Evolutionary conservation across 2,888 invertebrate genomes (phyloP).

Genomic region (Scaptomyza cyrtandrae): DNA sequence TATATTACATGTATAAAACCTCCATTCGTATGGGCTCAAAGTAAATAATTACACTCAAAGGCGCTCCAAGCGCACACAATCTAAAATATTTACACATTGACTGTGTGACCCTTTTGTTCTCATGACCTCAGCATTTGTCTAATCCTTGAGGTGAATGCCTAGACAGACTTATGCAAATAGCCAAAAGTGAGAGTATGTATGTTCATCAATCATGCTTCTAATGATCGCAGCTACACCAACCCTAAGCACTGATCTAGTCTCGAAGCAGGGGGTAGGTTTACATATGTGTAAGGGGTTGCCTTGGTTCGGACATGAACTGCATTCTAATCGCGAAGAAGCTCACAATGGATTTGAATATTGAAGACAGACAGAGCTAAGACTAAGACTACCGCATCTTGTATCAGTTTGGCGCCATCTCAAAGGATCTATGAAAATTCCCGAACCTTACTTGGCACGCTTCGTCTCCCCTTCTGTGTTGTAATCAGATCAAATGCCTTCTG

Average conservation of each 20-base stretch:
- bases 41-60: slow-evolving; percentile 22
- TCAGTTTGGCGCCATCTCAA: slow-evolving; percentile 48
- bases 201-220: slow-evolving; percentile 71
- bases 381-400: background rate
- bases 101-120: slow-evolving; percentile 52
- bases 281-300: slow-evolving; percentile 35
- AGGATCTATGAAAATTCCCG: background rate
- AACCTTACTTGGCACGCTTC: slow-evolving; percentile 9
- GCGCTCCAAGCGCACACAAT: slow-evolving; percentile 28
- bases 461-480: slow-evolving; percentile 14
- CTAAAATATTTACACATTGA: slow-evolving; percentile 32
- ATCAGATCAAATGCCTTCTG: slow-evolving; percentile 42
- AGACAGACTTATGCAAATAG: slow-evolving; percentile 67
- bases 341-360: slow-evolving; percentile 27
- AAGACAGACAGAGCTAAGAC: background rate
- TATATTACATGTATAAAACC: background rate
- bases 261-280: slow-evolving; percentile 1
- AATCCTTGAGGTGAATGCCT: slow-evolving; percentile 39
- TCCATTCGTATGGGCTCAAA: slow-evolving; percentile 21
- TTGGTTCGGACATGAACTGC: slow-evolving; percentile 55
- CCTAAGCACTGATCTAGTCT: slow-evolving; percentile 20
- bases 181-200: slow-evolving; percentile 12
- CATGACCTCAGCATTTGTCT: slow-evolving; percentile 45
- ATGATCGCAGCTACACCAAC: slow-evolving; percentile 48
- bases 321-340: slow-evolving; percentile 61